Conservation (phyloP, 2,113 vertebrate species). For the Eleginops maclovinus region DNA sequence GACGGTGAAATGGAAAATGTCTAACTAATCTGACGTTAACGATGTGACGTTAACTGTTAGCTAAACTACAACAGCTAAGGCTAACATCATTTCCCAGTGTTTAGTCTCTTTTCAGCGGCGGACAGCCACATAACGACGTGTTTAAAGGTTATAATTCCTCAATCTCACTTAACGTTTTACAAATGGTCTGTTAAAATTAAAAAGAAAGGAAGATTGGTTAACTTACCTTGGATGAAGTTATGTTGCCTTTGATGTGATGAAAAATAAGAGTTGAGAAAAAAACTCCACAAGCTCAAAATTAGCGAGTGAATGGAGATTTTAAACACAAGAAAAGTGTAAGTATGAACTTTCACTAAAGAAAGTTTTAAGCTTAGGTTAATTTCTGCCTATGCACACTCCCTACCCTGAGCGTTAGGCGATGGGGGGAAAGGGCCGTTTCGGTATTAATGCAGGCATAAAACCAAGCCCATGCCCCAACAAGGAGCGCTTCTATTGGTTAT, state of each 20-base stretch:
- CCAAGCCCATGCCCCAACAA: constrained; percentile 52
- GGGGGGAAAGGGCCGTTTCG: constrained; percentile 34
- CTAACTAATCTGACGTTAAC: background rate
- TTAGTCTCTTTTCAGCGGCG: accelerated
- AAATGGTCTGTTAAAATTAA: background rate
- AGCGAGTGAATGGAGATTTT: constrained; percentile 39
- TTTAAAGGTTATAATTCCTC: accelerated
- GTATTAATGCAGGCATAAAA: constrained; percentile 62
- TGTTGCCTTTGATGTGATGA: constrained; percentile 6
- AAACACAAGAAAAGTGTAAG: constrained; percentile 58
- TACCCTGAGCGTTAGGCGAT: constrained; percentile 84
- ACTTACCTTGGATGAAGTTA: constrained; percentile 69
- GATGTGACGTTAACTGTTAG: constrained; percentile 20
- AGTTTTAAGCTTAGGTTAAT: constrained; percentile 80
- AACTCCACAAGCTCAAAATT: constrained; percentile 15
- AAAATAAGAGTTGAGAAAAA: constrained; percentile 15
- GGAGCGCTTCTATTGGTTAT: constrained; percentile 65
- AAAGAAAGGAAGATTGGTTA: background rate
- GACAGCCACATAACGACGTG: background rate
- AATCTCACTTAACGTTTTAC: background rate
- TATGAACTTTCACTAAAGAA: constrained; percentile 72
- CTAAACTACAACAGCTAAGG: constrained; percentile 37
- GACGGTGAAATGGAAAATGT: background rate
- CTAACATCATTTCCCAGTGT: background rate
- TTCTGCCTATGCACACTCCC: constrained; percentile 83